Conservation (phyloP, 2,113 vertebrate genomes). For the Aramus guarauna region DNA sequence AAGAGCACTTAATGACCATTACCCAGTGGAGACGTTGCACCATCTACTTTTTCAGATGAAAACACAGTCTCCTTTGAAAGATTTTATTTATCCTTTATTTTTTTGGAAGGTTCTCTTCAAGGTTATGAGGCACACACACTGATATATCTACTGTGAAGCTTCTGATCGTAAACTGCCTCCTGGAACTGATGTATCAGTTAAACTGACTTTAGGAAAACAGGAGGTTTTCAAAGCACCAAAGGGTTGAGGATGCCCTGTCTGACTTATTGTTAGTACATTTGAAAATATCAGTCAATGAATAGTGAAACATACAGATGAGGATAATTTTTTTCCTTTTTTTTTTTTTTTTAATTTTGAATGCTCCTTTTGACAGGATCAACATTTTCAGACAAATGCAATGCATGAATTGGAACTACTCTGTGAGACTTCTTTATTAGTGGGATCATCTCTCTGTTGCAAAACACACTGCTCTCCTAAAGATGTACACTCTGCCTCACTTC, state of each 20-base stretch:
- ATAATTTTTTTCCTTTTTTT: neutral
- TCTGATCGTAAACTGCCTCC: neutral
- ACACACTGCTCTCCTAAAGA: neutral
- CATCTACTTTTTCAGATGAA: neutral
- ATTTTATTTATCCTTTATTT: neutral
- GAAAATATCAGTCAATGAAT: neutral
- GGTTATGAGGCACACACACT: neutral
- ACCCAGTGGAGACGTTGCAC: neutral
- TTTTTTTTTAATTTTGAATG: neutral
- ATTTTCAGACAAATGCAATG: neutral
- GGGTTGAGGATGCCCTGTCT: neutral
- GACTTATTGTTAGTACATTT: neutral
- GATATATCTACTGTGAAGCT: neutral
- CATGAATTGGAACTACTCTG: neutral
- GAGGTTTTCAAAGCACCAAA: neutral
- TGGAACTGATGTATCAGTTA: neutral
- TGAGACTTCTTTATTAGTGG: neutral
- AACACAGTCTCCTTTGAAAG: neutral
- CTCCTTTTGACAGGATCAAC: neutral
- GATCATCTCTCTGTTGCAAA: neutral
- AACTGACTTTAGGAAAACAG: neutral
- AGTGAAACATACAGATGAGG: neutral
- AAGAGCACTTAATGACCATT: neutral
- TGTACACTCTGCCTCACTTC: neutral
- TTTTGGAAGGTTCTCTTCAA: neutral